Evolutionary conservation across 2,797 vertebrate genomes (phyloP).

Genomic region (Pterois miles): DNA sequence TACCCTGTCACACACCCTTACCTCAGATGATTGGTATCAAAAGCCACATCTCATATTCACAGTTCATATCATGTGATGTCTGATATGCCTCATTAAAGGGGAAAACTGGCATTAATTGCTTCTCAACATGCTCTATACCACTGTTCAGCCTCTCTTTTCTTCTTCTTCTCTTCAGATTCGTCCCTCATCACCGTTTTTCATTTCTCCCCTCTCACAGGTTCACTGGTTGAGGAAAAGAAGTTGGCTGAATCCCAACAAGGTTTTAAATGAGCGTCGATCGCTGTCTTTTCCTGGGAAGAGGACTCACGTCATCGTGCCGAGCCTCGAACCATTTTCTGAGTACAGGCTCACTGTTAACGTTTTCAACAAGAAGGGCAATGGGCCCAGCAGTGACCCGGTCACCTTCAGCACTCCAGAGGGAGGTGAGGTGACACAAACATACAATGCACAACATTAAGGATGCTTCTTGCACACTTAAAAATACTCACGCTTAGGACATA

Average conservation of each 20-base stretch:
- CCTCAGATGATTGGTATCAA: neutral
- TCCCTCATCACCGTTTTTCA: neutral
- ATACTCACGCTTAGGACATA: neutral
- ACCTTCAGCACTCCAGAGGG: constrained; percentile 93
- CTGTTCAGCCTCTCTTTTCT: neutral
- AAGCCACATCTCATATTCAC: neutral
- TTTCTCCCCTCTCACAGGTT: constrained; percentile 80
- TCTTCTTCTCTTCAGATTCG: neutral
- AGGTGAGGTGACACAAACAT: constrained; percentile 81
- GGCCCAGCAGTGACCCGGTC: constrained; percentile 88
- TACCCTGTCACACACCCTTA: neutral
- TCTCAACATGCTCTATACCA: neutral
- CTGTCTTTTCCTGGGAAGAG: constrained; percentile 87
- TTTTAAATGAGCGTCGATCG: constrained; percentile 83
- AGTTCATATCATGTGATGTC: constrained; percentile 3
- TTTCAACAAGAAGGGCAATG: constrained; percentile 92
- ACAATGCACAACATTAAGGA: neutral
- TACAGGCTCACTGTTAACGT: constrained; percentile 90
- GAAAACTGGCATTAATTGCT: neutral
- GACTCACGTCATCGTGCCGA: constrained; percentile 86
- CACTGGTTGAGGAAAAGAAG: constrained; percentile 88
- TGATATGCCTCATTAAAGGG: constrained; percentile 17
- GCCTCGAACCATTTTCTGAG: constrained; percentile 91
- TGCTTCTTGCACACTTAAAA: neutral
- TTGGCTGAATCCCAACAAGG: constrained; percentile 83